These are phyloP conservation scores for Myiopsitta monachus DNA, from an alignment of 2,113 vertebrate genomes.

Conservation along the genomic window DNA sequence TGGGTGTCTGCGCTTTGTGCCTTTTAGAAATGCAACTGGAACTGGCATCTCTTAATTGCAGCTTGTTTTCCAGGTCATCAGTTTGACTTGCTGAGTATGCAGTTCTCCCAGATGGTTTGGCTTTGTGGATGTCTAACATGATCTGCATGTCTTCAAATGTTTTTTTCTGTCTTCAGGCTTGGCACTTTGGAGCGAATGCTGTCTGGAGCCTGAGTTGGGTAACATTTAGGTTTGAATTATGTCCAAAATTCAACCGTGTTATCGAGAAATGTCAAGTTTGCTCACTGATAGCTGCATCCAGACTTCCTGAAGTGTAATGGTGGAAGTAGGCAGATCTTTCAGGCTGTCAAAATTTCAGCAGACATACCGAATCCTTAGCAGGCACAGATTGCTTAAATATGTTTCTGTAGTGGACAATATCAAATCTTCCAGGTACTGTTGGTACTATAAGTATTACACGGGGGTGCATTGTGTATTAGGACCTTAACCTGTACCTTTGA, in stretches of 20 bases:
- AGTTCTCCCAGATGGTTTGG: constrained; percentile 26
- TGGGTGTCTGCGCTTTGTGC: not conserved
- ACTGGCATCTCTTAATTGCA: constrained; percentile 27
- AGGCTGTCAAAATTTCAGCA: not conserved
- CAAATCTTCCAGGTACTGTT: not conserved
- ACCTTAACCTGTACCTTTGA: not conserved
- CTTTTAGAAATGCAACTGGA: not conserved
- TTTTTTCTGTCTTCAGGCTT: not conserved
- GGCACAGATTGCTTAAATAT: not conserved
- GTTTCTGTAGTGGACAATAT: not conserved
- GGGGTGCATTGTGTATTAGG: not conserved
- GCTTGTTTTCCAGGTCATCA: constrained; percentile 49
- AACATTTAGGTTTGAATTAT: constrained; percentile 36
- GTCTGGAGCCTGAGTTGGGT: constrained; percentile 11
- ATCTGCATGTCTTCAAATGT: constrained; percentile 8
- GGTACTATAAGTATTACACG: not conserved
- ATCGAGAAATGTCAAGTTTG: constrained; percentile 46
- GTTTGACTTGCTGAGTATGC: constrained; percentile 12
- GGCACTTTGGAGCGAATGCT: not conserved
- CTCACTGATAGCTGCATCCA: constrained; percentile 1
- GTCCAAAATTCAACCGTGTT: constrained; percentile 36
- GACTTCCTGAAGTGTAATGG: not conserved
- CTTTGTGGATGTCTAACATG: constrained; percentile 6
- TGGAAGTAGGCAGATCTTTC: not conserved
- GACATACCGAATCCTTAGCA: not conserved